phyloP scores from a whole-genome alignment of 2,797 vertebrate species.

The Amazona ochrocephala region DNA sequence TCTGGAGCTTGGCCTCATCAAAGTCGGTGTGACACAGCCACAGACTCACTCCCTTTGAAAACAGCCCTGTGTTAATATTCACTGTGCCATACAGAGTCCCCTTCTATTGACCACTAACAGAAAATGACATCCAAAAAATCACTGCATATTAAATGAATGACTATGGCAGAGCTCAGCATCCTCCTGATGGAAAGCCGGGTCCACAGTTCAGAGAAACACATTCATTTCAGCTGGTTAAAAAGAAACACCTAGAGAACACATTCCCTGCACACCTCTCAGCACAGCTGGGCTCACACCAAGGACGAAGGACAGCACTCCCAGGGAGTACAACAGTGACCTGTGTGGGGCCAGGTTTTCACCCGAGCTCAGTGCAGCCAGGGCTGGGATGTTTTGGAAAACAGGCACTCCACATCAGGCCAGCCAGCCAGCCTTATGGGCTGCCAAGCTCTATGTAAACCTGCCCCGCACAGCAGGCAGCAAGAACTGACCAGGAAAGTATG shows the following conservation, averaged over 20 bases:
- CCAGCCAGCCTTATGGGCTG: not conserved
- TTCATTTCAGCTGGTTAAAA: not conserved
- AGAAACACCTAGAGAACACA: not conserved
- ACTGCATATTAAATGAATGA: not conserved
- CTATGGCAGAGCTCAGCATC: not conserved
- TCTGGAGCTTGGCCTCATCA: not conserved
- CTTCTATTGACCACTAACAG: not conserved
- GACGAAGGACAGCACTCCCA: not conserved
- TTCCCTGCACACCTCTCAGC: not conserved
- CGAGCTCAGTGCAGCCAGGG: not conserved
- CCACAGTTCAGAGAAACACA: not conserved
- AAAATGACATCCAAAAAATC: not conserved
- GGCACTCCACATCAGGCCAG: not conserved
- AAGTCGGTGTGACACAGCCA: not conserved
- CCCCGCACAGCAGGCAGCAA: not conserved
- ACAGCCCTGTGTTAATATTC: not conserved
- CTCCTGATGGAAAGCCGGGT: not conserved
- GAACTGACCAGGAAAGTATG: not conserved
- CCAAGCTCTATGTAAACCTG: not conserved
- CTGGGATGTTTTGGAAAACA: not conserved
- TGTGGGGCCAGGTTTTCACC: not conserved
- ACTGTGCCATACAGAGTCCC: not conserved
- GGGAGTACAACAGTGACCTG: not conserved
- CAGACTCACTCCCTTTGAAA: not conserved
- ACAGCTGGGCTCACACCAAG: fast-evolving